Evolutionary conservation across 2,888 invertebrate species (phyloP).

Genomic region (Nesidiocoris tenuis): DNA sequence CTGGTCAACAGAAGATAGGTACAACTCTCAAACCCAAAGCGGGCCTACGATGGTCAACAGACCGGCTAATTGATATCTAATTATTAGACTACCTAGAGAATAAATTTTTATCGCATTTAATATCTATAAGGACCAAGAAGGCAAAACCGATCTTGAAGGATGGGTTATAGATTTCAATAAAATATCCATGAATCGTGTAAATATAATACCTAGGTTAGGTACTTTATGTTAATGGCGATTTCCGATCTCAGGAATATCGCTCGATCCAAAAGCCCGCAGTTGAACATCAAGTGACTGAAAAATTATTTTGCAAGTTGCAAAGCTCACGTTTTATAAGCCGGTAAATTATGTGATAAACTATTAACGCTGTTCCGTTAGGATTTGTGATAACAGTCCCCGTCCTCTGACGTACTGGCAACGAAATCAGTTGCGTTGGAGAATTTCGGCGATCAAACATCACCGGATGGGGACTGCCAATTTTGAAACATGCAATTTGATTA

Average conservation of each 20-base stretch:
- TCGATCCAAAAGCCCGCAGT: neutral
- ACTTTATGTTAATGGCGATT: too few species aligned
- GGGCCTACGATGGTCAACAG: too few species aligned
- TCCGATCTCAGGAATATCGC: too few species aligned
- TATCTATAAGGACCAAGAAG: neutral
- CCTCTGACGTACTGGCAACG: too few species aligned
- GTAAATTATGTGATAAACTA: constrained; percentile 21
- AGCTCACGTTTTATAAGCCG: neutral
- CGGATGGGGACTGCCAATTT: too few species aligned
- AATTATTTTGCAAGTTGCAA: neutral
- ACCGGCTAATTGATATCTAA: too few species aligned
- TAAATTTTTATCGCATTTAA: neutral
- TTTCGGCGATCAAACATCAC: neutral
- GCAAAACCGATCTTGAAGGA: neutral
- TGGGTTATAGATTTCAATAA: too few species aligned
- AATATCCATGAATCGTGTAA: too few species aligned
- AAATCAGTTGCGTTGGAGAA: neutral
- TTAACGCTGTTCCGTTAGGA: constrained; percentile 36
- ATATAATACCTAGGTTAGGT: too few species aligned
- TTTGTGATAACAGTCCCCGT: constrained; percentile 43
- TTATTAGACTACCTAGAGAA: neutral
- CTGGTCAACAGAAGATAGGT: too few species aligned
- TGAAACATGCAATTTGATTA: constrained; percentile 39
- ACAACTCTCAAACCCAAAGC: too few species aligned
- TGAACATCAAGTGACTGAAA: neutral